A percentile compares a stretch with the other conserved stretches of the same genome.
These are phyloP conservation scores for Hirudinaria manillensis DNA, from an alignment of 2,888 invertebrate species.

Conservation along the genomic window DNA sequence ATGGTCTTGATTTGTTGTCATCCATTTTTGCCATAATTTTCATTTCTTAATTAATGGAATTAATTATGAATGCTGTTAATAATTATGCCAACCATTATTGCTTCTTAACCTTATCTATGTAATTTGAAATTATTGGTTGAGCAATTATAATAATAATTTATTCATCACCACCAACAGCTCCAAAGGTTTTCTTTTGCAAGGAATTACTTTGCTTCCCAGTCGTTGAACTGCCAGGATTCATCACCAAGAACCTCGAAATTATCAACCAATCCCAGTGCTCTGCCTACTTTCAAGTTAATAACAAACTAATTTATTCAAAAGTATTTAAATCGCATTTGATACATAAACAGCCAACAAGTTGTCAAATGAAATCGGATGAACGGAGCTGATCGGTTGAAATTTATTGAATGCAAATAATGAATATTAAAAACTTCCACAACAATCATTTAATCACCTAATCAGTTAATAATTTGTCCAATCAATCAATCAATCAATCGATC, in stretches of 20 bases:
- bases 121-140: not conserved
- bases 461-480: too few species aligned
- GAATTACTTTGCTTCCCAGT: not conserved
- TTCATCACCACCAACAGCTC: not conserved
- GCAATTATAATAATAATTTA: not conserved
- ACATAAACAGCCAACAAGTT: not conserved
- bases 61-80: too few species aligned
- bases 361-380: not conserved
- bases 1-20: too few species aligned
- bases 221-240: conserved; percentile 27
- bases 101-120: not conserved
- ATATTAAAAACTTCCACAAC: too few species aligned
- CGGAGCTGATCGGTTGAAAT: too few species aligned
- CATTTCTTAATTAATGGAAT: too few species aligned
- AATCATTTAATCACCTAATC: too few species aligned
- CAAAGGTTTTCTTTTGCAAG: not conserved
- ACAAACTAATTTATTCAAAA: not conserved
- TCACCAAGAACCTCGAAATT: conserved; percentile 46
- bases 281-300: conserved; percentile 47
- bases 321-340: not conserved
- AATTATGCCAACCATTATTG: too few species aligned
- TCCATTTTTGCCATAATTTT: too few species aligned
- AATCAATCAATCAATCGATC: too few species aligned
- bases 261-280: conserved; percentile 49
- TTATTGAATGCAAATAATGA: too few species aligned